A percentile compares a stretch with the other conserved stretches of the same genome.
These are phyloP conservation scores for Atopsyche davidsoni DNA, from an alignment of 1,140 invertebrate genomes.

Conservation along the genomic window DNA sequence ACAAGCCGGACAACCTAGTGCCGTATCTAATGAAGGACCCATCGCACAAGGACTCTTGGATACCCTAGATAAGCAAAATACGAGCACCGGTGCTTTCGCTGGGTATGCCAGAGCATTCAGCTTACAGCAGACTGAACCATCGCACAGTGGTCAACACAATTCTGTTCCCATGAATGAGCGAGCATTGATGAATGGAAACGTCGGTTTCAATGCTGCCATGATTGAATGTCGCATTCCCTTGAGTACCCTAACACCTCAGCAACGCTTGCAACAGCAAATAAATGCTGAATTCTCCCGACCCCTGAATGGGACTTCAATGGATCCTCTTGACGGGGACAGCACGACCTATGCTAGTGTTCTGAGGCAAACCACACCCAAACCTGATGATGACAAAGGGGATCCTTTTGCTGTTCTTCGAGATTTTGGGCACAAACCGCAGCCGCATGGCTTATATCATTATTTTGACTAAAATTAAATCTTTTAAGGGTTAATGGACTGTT, in stretches of 20 bases:
- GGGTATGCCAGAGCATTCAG: constrained; percentile 34
- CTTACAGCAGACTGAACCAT: constrained; percentile 30
- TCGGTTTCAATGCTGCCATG: constrained; percentile 33
- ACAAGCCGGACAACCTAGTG: constrained; percentile 33
- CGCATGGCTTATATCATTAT: constrained; percentile 29
- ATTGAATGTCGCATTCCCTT: constrained; percentile 34
- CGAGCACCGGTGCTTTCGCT: constrained; percentile 32
- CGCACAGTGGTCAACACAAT: constrained; percentile 27
- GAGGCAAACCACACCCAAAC: constrained; percentile 35
- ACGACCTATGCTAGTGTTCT: constrained; percentile 45
- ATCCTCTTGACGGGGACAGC: constrained; percentile 22
- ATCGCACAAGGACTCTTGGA: constrained; percentile 19
- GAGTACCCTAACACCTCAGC: constrained; percentile 25
- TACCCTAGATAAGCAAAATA: constrained; percentile 33
- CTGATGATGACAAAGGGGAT: constrained; percentile 28
- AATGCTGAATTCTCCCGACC: constrained; percentile 28
- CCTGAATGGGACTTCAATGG: constrained; percentile 21
- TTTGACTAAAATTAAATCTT: constrained; percentile 23
- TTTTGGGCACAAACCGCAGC: constrained; percentile 26
- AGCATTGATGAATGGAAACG: constrained; percentile 30
- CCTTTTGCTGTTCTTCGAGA: constrained; percentile 27
- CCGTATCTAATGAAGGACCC: constrained; percentile 5
- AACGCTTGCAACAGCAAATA: constrained; percentile 21
- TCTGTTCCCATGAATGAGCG: constrained; percentile 20
- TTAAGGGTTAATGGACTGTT: constrained; percentile 12